Evolutionary conservation across 2,113 vertebrate species (phyloP).

Genomic region (Hyla sarda): DNA sequence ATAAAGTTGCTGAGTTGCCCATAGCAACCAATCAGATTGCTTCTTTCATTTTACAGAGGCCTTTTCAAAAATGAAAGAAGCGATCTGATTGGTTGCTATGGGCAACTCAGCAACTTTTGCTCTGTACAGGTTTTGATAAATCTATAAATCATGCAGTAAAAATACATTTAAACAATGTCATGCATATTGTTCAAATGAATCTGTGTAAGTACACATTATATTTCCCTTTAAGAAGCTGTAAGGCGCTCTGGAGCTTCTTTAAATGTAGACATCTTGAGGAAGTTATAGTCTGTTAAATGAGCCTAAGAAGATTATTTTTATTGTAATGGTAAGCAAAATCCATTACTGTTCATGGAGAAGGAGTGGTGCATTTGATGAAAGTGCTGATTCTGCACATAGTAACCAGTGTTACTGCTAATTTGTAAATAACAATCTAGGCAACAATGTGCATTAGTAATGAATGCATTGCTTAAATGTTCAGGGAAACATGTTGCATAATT

Average conservation of each 20-base stretch:
- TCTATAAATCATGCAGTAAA: background rate
- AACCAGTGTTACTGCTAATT: constrained; percentile 31
- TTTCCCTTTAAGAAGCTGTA: constrained; percentile 1
- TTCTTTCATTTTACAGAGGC: no score
- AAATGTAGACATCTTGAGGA: constrained; percentile 33
- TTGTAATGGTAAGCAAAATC: constrained; percentile 42
- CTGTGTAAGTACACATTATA: constrained; percentile 21
- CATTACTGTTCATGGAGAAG: constrained; percentile 27
- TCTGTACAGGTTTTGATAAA: background rate
- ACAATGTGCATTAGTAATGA: constrained; percentile 36
- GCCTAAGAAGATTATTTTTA: constrained; percentile 43
- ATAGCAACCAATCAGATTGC: no score
- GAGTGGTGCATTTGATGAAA: constrained; percentile 29
- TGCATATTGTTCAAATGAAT: background rate
- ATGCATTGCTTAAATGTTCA: constrained; percentile 36
- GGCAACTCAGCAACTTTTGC: no score
- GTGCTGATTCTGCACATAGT: constrained; percentile 27
- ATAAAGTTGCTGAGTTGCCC: no score
- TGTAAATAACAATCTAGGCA: constrained; percentile 31
- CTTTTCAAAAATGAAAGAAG: no score
- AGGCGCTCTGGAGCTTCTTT: background rate
- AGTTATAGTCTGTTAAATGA: constrained; percentile 49
- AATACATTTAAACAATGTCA: background rate
- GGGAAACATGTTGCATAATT: constrained; percentile 43
- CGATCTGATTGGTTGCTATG: no score